Conservation (phyloP, 1,140 invertebrate species). For the Lycorma delicatula region DNA sequence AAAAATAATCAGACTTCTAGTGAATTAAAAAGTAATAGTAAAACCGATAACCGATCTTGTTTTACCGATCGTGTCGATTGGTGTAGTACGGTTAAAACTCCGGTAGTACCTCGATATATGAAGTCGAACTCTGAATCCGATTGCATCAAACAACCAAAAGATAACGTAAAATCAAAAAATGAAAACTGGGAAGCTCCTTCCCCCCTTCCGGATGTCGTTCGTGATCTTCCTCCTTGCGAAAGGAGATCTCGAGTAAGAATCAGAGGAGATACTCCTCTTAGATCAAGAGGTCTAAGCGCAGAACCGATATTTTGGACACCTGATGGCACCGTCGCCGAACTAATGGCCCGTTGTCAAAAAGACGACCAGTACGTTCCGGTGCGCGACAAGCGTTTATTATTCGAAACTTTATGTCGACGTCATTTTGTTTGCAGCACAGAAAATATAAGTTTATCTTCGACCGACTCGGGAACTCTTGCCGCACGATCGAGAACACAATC, state of each 20-base stretch:
- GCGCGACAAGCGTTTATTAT: constrained; percentile 48
- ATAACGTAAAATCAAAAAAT: too few relatives aligned
- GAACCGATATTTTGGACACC: constrained; percentile 6
- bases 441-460: neutral
- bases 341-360: constrained; percentile 47
- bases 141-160: too few relatives aligned
- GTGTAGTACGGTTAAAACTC: neutral
- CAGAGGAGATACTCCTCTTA: neutral
- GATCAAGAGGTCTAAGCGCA: constrained; percentile 10
- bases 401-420: constrained; percentile 47
- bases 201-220: constrained; percentile 25
- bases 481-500: constrained; percentile 41
- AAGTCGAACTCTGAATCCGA: too few relatives aligned
- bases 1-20: neutral
- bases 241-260: constrained; percentile 9
- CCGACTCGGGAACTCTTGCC: constrained; percentile 20
- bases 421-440: constrained; percentile 9
- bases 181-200: neutral
- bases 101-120: too few relatives aligned
- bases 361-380: constrained; percentile 50
- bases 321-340: constrained; percentile 41
- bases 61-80: too few relatives aligned
- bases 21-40: neutral
- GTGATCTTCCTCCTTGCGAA: constrained; percentile 23
- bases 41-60: too few relatives aligned